These are phyloP conservation scores for Lagodon rhomboides DNA, from an alignment of 2,797 vertebrate species.

Conservation along the genomic window DNA sequence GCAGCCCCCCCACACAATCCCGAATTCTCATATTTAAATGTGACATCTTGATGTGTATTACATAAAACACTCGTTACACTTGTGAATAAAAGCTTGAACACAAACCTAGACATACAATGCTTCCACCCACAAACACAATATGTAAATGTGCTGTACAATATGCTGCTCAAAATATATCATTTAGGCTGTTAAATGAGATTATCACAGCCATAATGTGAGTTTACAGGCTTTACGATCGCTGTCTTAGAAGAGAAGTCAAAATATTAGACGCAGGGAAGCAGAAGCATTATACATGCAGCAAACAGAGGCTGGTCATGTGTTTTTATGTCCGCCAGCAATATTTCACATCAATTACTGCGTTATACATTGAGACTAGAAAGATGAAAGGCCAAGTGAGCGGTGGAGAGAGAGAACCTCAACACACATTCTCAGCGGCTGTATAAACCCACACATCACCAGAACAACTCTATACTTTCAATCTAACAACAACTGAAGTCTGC, in stretches of 20 bases:
- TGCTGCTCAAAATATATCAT: slow-evolving; percentile 23
- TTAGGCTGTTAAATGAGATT: slow-evolving; percentile 34
- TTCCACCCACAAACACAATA: background rate
- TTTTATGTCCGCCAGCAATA: slow-evolving; percentile 56
- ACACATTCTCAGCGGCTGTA: background rate
- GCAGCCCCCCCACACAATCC: background rate
- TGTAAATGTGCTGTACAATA: slow-evolving; percentile 11
- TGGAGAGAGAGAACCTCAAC: slow-evolving; percentile 18
- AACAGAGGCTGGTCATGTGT: slow-evolving; percentile 43
- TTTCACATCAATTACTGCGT: slow-evolving; percentile 56
- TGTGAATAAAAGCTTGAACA: background rate
- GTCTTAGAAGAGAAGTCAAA: slow-evolving; percentile 33
- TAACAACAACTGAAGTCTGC: background rate
- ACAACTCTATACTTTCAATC: no score
- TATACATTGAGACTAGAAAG: slow-evolving; percentile 49
- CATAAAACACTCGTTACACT: background rate
- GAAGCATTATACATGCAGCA: slow-evolving; percentile 42
- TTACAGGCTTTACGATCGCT: slow-evolving; percentile 31
- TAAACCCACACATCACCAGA: background rate
- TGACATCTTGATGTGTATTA: background rate
- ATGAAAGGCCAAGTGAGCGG: slow-evolving; percentile 42
- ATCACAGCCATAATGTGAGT: slow-evolving; percentile 23
- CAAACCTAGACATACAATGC: background rate
- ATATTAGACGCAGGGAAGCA: no score
- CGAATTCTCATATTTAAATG: slow-evolving; percentile 11